These are phyloP conservation scores for Motacilla tschutschensis DNA, from an alignment of 2,113 vertebrate genomes.

Conservation along the genomic window DNA sequence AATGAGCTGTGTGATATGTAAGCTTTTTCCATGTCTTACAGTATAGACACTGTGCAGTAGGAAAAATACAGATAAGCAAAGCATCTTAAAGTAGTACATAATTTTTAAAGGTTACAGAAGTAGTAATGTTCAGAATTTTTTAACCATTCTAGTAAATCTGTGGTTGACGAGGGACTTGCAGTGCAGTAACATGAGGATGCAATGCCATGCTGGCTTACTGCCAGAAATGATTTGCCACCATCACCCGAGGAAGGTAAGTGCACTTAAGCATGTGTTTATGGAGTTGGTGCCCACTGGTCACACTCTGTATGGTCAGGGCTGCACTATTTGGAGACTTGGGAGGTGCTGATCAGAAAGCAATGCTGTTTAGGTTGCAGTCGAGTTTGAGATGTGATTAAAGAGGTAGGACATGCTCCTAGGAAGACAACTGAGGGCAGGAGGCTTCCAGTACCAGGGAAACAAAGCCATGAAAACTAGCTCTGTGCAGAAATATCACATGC, in stretches of 20 bases:
- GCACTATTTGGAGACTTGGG: not conserved
- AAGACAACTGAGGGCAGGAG: not conserved
- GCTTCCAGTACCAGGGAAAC: not conserved
- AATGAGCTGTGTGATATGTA: constrained; percentile 61
- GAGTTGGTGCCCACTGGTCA: not conserved
- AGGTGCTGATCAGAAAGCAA: not conserved
- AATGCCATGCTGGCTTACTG: not conserved
- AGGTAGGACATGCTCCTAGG: not conserved
- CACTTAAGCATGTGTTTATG: not conserved
- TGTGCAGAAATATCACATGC: not conserved
- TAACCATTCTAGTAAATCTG: not conserved
- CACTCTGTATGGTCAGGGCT: not conserved
- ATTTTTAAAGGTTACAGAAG: constrained; percentile 5
- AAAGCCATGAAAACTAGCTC: not conserved
- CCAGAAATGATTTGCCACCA: not conserved
- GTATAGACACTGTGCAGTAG: not conserved
- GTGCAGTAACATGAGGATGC: not conserved
- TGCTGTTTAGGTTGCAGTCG: not conserved
- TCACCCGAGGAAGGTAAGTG: not conserved
- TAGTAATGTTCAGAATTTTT: constrained; percentile 7
- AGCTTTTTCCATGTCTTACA: constrained; percentile 36
- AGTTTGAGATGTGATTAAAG: not conserved
- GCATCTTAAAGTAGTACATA: not conserved
- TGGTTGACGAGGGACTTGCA: not conserved
- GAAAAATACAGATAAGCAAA: constrained; percentile 1